Evolutionary conservation across 2,797 vertebrate species (phyloP), one percentile per base, ranked within the genome.

Genomic region (Epinephelus coioides): DNA sequence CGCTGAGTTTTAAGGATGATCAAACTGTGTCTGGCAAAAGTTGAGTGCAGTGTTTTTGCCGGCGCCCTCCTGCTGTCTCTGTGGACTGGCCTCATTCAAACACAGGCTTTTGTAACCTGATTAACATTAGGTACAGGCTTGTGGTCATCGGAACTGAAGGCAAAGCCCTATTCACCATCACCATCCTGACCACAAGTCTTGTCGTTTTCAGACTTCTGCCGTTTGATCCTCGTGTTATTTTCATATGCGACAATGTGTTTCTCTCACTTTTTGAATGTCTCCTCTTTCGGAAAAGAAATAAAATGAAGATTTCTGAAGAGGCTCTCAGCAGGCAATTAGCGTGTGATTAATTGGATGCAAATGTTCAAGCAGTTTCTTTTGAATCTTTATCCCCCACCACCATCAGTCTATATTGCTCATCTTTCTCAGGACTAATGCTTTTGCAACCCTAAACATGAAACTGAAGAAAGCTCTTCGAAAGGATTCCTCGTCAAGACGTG

Each of bases 331-430:
- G 30, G 67, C 53, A 82, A 84, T 64, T 73, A 34, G 2, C 5
- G 18, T 63, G 73, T 62, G 54, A 79, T 69, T 68, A 13, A 68
- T 70, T 34, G 40, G 25, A 69, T 80, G 34, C 65, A 44, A 44
- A n/a, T 38, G 15, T 61, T 19, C 46, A 47, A 46, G 60, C 11
- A 72, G 6, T 44, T 21, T 51, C 72, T 67, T 56, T 34, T 47
- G 4, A 66, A 13, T 53, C 49, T 44, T 44, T 40, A 67, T 64
- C 47, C 49, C 47, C n/a, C 1, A 4, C 60, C 25, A 18, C 60
- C n/a, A 1, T 30, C 40, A 62, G 61, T 84, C 74, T 73, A 60
- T 79, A 69, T 56, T 78, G 63, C 76, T 70, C 62, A 79, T 74
- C 61, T 65, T 60, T 51, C 68, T 40, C 61, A 46, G 60, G 43